Percentiles rank a stretch among this genome's conserved stretches.
Evolutionary conservation across 2,797 vertebrate genomes (phyloP).

Genomic region (Ficedula albicollis): DNA sequence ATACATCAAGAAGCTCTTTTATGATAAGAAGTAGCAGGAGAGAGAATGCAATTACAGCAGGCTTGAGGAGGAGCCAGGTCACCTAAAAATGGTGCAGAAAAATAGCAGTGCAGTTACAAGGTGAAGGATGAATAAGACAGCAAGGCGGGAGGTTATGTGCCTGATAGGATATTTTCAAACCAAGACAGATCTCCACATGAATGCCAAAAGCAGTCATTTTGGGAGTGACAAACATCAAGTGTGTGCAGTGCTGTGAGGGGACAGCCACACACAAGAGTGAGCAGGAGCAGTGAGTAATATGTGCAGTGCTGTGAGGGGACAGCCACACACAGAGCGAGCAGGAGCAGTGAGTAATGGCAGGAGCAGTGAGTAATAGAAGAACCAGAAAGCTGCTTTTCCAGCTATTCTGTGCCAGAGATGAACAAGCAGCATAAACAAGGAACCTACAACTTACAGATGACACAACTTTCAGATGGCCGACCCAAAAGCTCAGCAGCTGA

Average conservation of each 20-base stretch:
- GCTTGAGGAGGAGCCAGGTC: background rate
- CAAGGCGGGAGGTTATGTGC: background rate
- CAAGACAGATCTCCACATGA: background rate
- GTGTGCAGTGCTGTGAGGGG: background rate
- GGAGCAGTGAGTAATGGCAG: no score
- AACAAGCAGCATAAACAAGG: background rate
- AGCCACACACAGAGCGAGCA: background rate
- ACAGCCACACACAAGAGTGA: background rate
- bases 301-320: background rate
- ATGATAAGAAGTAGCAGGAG: background rate
- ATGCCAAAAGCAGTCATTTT: background rate
- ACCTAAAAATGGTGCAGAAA: background rate
- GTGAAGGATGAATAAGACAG: background rate
- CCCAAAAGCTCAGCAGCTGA: background rate
- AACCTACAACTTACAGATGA: background rate
- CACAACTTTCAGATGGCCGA: background rate
- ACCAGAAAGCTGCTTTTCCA: background rate
- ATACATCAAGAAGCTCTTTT: background rate
- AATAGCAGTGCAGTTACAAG: background rate
- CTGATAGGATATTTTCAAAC: background rate
- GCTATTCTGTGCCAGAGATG: background rate
- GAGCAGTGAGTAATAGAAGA: background rate
- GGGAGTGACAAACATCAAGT: background rate
- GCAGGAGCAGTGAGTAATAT: background rate
- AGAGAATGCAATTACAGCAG: background rate